A percentile compares a stretch with the other conserved stretches of the same genome.
Conservation (phyloP, 1,140 invertebrate species). For the Calephelis nemesis region DNA sequence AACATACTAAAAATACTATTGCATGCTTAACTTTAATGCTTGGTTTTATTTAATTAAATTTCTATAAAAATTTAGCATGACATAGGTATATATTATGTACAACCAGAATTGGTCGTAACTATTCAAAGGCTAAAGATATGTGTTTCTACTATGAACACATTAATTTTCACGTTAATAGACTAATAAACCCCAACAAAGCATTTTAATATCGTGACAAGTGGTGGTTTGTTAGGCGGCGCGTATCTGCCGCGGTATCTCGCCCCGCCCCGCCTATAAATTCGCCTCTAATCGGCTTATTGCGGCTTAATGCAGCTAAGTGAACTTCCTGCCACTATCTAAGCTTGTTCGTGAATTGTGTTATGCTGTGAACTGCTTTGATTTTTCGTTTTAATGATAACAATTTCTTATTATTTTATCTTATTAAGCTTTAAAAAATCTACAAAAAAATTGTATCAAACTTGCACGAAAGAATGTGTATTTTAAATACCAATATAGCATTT, state of each 20-base stretch:
- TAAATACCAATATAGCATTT: too few species aligned
- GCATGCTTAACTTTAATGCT: too few species aligned
- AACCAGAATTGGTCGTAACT: too few species aligned
- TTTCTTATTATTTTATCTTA: too few species aligned
- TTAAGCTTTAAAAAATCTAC: too few species aligned
- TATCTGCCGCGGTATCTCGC: conserved; percentile 17
- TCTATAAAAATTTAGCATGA: too few species aligned
- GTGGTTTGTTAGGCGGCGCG: conserved; percentile 16
- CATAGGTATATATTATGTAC: too few species aligned
- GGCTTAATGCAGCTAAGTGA: conserved; percentile 33
- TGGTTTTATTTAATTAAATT: too few species aligned
- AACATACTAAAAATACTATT: too few species aligned
- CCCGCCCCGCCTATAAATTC: conserved; percentile 22
- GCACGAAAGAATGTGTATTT: too few species aligned
- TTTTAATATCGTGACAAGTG: conserved; percentile 22
- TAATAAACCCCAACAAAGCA: conserved; percentile 2
- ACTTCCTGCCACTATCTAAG: conserved; percentile 34
- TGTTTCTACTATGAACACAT: not conserved
- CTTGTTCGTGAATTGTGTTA: conserved; percentile 12
- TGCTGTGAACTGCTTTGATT: conserved; percentile 6
- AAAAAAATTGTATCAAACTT: too few species aligned
- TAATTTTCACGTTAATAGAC: not conserved
- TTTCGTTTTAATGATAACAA: not conserved
- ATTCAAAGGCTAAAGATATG: too few species aligned
- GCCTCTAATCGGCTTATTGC: conserved; percentile 32